Percentiles rank a stretch among this genome's conserved stretches.
Conservation (phyloP, 2,888 invertebrate genomes). For the Andrena minutula region DNA sequence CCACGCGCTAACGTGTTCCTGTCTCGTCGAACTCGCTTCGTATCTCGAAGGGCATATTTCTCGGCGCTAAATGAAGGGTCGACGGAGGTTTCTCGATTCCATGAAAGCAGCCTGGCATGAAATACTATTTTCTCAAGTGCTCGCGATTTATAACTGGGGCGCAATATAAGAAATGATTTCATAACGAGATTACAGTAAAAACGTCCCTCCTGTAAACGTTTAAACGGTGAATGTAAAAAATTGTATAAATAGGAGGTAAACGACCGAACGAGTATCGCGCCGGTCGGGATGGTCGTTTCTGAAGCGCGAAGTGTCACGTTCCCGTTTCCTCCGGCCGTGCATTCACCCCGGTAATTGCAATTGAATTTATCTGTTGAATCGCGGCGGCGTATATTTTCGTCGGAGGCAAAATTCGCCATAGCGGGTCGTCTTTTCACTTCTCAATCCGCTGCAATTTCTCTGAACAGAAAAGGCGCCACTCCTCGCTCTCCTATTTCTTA, state of each 20-base stretch:
- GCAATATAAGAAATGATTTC: neutral
- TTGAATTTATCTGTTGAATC: constrained; percentile 44
- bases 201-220: neutral
- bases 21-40: constrained; percentile 9
- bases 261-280: constrained; percentile 8
- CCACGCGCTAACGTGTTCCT: constrained; percentile 27
- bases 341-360: constrained; percentile 45
- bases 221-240: too few relatives aligned
- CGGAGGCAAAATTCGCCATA: constrained; percentile 18
- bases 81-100: neutral
- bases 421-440: constrained; percentile 54
- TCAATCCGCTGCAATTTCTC: constrained; percentile 55
- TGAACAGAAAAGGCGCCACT: constrained; percentile 19
- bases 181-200: neutral
- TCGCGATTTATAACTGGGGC: too few relatives aligned
- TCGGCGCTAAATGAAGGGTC: neutral
- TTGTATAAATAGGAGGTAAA: neutral
- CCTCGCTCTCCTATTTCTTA: constrained; percentile 10
- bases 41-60: constrained; percentile 55
- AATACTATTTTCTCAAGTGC: neutral
- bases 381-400: neutral
- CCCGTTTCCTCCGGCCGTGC: constrained; percentile 9
- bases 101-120: neutral
- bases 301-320: neutral
- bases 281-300: neutral